Percentiles rank a stretch among this genome's conserved stretches.
phyloP scores from a whole-genome alignment of 2,113 vertebrate species.

The Sialia sialis region DNA sequence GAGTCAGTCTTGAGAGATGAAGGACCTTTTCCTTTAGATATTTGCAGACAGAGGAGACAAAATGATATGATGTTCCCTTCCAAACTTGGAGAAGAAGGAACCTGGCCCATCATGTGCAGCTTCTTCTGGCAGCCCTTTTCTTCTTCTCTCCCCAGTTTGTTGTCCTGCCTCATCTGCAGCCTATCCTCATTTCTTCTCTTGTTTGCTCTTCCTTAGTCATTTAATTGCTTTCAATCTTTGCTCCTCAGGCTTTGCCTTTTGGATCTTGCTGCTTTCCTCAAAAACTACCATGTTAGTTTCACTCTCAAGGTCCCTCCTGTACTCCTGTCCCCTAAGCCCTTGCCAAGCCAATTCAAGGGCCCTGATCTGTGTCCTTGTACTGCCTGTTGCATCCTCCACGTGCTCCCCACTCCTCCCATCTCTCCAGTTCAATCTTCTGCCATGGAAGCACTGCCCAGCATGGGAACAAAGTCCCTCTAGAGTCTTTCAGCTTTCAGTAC shows the following conservation, averaged over 20 bases:
- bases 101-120: fast-evolving
- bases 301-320: background rate
- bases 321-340: background rate
- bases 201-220: background rate
- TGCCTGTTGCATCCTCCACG: fast-evolving
- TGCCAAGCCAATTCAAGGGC: background rate
- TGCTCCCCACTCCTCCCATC: background rate
- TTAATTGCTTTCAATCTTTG: background rate
- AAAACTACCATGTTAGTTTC: background rate
- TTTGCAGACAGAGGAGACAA: background rate
- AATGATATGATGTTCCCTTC: background rate
- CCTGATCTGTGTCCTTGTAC: background rate
- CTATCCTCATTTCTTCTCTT: background rate
- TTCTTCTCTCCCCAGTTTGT: background rate
- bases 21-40: background rate
- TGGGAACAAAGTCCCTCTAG: background rate
- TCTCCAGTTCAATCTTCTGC: background rate
- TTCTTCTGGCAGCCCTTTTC: background rate
- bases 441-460: background rate
- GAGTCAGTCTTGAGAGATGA: background rate
- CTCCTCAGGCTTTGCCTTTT: background rate
- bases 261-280: background rate
- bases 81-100: background rate
- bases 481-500: background rate
- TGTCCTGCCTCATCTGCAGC: background rate